phyloP scores from a whole-genome alignment of 2,888 invertebrate species.

The Pollenia griseotomentosa region DNA sequence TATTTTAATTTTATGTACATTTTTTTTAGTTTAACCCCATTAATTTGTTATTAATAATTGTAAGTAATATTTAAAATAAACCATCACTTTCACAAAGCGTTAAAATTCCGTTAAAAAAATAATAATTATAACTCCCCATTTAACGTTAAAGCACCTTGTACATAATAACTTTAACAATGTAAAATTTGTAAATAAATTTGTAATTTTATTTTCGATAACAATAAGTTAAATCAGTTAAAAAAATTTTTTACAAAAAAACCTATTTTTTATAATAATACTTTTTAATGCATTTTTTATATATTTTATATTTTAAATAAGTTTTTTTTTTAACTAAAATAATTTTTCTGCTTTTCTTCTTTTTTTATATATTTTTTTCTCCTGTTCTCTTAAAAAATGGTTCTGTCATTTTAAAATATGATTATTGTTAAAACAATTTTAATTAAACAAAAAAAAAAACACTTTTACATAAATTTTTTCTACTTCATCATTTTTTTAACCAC shows the following conservation, averaged over 20 bases:
- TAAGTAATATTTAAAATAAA: too few relatives aligned
- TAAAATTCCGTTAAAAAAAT: background rate
- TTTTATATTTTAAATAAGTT: constrained; percentile 47
- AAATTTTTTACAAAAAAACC: background rate
- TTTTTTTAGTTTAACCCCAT: too few relatives aligned
- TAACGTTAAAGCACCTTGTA: constrained; percentile 27
- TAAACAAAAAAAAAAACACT: constrained; percentile 45
- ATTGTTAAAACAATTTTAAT: constrained; percentile 52
- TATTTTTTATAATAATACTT: constrained; percentile 41
- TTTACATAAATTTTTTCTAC: constrained; percentile 39
- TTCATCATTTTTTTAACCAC: constrained; percentile 58
- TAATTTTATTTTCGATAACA: constrained; percentile 30
- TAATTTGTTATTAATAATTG: too few relatives aligned
- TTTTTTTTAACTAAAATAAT: constrained; percentile 71
- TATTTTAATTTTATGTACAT: too few relatives aligned
- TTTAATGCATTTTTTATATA: constrained; percentile 60
- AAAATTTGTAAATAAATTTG: constrained; percentile 40
- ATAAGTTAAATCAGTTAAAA: constrained; percentile 66
- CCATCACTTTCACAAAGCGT: background rate
- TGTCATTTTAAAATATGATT: constrained; percentile 29
- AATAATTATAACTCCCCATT: background rate
- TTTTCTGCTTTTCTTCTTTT: constrained; percentile 77
- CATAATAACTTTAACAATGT: background rate
- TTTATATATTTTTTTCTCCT: constrained; percentile 75
- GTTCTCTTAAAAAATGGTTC: constrained; percentile 63